Conservation (phyloP, 2,797 vertebrate genomes). For the Selene dorsalis region DNA sequence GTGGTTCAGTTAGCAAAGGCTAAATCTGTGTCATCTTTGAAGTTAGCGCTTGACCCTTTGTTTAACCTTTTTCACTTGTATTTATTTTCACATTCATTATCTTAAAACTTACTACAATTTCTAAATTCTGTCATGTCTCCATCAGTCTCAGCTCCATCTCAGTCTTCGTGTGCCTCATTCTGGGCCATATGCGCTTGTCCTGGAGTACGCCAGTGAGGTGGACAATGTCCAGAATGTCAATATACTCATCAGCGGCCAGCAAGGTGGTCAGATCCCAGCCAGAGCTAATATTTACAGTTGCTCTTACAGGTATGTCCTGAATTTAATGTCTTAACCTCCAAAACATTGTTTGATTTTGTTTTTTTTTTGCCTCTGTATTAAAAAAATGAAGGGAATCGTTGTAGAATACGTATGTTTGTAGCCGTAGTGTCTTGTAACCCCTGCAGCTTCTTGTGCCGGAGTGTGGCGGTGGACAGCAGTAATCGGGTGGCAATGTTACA, state of each 20-base stretch:
- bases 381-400: background rate
- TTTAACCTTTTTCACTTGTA: background rate
- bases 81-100: background rate
- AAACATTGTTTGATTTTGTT: background rate
- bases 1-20: background rate
- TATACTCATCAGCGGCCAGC: conserved; percentile 77
- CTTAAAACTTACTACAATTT: background rate
- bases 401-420: background rate
- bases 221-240: conserved; percentile 82
- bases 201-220: conserved; percentile 89
- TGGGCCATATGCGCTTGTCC: conserved; percentile 85
- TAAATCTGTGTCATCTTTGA: background rate
- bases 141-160: conserved; percentile 87
- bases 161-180: conserved; percentile 83
- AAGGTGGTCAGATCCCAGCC: conserved; percentile 73
- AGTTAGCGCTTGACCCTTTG: background rate
- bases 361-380: background rate
- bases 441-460: conserved; percentile 91
- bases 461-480: conserved; percentile 83
- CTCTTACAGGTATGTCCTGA: conserved; percentile 85
- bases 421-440: conserved; percentile 9
- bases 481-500: conserved; percentile 84
- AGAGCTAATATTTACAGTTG: conserved; percentile 91
- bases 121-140: background rate
- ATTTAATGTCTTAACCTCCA: background rate